These are phyloP conservation scores for Mobula birostris DNA, from an alignment of 2,113 vertebrate species.

Conservation along the genomic window DNA sequence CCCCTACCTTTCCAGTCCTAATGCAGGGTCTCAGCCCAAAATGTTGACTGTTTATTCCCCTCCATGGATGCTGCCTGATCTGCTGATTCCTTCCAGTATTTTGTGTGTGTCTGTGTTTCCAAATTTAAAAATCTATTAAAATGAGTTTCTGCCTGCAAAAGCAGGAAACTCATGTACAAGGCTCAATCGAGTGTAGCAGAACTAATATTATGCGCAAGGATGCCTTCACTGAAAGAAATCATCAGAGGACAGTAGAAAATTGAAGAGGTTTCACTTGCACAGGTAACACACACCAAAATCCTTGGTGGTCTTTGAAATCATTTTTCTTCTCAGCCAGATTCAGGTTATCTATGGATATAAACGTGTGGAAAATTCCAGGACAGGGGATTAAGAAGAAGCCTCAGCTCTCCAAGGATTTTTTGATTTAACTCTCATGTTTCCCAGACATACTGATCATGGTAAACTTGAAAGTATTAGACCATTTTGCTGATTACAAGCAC, in stretches of 20 bases:
- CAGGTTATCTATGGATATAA: neutral
- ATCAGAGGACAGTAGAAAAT: neutral
- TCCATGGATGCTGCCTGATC: too few relatives aligned
- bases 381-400: neutral
- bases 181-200: neutral
- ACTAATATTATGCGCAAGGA: too few relatives aligned
- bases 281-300: neutral
- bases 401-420: neutral
- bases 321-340: neutral
- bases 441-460: neutral
- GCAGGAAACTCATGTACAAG: neutral
- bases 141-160: neutral
- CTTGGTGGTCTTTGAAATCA: neutral
- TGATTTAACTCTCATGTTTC: neutral
- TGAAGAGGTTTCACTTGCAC: neutral
- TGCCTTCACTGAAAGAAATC: neutral
- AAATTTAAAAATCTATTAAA: neutral
- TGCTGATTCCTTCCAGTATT: too few relatives aligned
- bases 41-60: too few relatives aligned
- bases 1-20: too few relatives aligned
- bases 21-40: too few relatives aligned
- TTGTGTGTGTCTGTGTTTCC: too few relatives aligned
- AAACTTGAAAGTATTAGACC: neutral
- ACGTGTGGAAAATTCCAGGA: neutral
- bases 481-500: neutral